Base-by-base conservation (phyloP, 2,888 invertebrate genomes). In the Apamea crenata region DNA sequence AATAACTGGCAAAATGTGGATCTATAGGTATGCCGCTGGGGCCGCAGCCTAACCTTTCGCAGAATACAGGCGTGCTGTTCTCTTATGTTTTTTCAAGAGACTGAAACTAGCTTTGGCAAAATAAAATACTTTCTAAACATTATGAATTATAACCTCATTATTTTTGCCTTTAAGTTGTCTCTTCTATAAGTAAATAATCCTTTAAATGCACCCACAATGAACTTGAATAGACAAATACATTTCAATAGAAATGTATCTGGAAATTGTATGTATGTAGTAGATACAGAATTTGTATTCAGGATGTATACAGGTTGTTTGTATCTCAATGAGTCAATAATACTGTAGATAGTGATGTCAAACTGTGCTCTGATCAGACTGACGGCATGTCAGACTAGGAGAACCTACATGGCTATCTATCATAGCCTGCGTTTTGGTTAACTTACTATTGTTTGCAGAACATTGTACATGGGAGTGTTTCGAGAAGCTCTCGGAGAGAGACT, bases 231-330 rank as follows among this genome's bases (percentile, higher is more conserved):
- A 29, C 44, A 47, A 18, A 44, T 14, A 47, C 32, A 32, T 59
- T 8, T 59, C n/a, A 47, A 47, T n/a, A 0, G 44, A 59, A 44
- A 25, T 44, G 69, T 25, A 21, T 25, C 2, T n/a, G 32, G 21
- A 7, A 53, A 59, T 50, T 67, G 29, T 44, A 68, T 44, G n/a
- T n/a, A n/a, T n/a, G n/a, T n/a, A n/a, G n/a, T 16, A 69, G 50
- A 32, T 1, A 56, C 25, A 18, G 29, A 12, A 59, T 77, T 78
- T 29, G 29, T 25, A 50, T 78, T 78, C 78, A 61, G 29, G 29
- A 47, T n/a, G n/a, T n/a, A n/a, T 25, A 67, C 36, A 68, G 1
- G 1, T 16, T 32, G 50, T 40, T 7, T 50, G 29, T 25, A 16
- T 67, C 21, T 21, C n/a, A 72, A 79, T 56, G 63, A 29, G 2